Percentiles rank a stretch among this genome's conserved stretches.
Conservation (phyloP, 2,113 vertebrate species). For the Sphaerodactylus townsendi region DNA sequence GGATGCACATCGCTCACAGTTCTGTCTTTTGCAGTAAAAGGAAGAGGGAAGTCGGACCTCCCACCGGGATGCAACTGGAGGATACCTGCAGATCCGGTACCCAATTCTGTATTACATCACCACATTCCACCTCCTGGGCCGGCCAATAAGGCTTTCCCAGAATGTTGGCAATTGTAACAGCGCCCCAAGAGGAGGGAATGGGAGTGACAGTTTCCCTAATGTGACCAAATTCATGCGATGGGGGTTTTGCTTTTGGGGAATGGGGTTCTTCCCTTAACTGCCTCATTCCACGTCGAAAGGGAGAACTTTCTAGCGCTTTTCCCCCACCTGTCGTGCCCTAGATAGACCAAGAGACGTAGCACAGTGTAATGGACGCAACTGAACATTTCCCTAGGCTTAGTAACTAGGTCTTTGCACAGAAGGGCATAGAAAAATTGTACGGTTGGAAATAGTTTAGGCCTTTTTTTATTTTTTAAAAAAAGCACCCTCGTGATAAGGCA, state of each 20-base stretch:
- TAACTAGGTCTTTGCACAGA: constrained; percentile 44
- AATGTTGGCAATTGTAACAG: not conserved
- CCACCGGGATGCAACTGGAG: not conserved
- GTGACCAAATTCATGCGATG: not conserved
- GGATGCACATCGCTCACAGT: not conserved
- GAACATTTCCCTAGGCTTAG: constrained; percentile 7
- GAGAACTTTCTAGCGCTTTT: constrained; percentile 15
- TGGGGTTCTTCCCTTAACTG: not conserved
- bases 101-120: not conserved
- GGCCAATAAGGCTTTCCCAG: constrained; percentile 52
- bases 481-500: not conserved
- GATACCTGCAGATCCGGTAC: not conserved
- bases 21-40: not conserved
- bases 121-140: constrained; percentile 11
- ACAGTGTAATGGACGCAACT: constrained; percentile 5
- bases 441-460: constrained; percentile 24
- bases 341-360: constrained; percentile 25
- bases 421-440: constrained; percentile 59
- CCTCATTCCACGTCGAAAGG: not conserved
- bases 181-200: not conserved
- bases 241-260: not conserved
- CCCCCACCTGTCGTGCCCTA: not conserved
- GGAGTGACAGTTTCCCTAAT: not conserved
- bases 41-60: not conserved
- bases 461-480: constrained; percentile 10